Evolutionary conservation across 2,888 invertebrate species (phyloP), one percentile per base, ranked within the genome.

Genomic region (Cancer borealis): DNA sequence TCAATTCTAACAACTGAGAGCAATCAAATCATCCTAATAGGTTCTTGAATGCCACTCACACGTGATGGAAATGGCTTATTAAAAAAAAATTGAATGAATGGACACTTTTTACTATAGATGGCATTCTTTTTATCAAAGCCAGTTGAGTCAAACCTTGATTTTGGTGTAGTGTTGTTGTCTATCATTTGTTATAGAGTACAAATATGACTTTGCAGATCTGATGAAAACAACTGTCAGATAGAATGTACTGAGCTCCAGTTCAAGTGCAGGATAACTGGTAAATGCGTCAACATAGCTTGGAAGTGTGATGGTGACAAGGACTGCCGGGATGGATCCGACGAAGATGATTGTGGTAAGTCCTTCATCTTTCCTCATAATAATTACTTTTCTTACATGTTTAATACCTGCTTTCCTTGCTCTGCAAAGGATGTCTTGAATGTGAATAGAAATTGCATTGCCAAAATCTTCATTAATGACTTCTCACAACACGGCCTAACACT

Each of bases 291-390:
- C 94, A 98, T 98, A 95, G 98, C 98, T 96, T 99, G 99, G 99
- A 98, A 98, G 96, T 99, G 99, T 96, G 99, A 99, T 96, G 99
- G 99, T 39, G 99, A 99, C 96, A 98, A 99, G 4, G 99, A 99
- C 96, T 97, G 97, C 95, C 96, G 97, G 1, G 97, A 97, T 96
- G 98, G 98, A 95, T 98, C 98, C 93, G 99, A 99, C 96, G 99
- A 99, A 97, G 97, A 97, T 6, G 98, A 98, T 96, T 99, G 99
- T 96, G 98, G 97, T 97, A 96, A 97, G 97, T 97, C 87, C 45
- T 73, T 73, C 30, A 21, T n/a, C 47, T 47, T 89, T 89, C 26
- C 26, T 73, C n/a, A n/a, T 26, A 10, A 73, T 73, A 26, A 26
- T 73, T n/a, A 26, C 26, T 8, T 73, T 54, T 54, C 2, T 54